Conservation (phyloP, 2,113 vertebrate species). For the Elephantulus edwardii region DNA sequence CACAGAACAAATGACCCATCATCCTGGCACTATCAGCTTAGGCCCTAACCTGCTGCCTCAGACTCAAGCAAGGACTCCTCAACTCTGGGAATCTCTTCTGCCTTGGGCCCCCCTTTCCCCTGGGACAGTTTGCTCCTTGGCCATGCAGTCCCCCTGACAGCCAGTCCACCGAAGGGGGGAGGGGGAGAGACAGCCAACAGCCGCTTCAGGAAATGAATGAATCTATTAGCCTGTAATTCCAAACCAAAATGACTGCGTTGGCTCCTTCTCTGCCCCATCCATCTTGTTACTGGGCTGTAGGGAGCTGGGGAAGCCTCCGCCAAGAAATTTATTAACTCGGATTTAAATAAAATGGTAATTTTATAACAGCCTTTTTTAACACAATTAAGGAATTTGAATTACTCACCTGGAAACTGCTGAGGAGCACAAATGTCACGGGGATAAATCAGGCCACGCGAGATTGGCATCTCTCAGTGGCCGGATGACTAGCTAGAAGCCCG, state of each 20-base stretch:
- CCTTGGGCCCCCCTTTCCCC: neutral
- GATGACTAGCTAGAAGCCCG: neutral
- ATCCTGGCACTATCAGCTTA: neutral
- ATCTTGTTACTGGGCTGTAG: slow-evolving; percentile 80
- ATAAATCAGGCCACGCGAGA: slow-evolving; percentile 71
- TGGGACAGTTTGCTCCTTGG: neutral
- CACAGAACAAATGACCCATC: slow-evolving; percentile 42
- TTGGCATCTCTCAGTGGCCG: slow-evolving; percentile 48
- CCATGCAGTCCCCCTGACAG: neutral
- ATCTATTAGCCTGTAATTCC: slow-evolving; percentile 84
- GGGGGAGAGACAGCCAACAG: slow-evolving; percentile 83
- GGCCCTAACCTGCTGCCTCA: neutral
- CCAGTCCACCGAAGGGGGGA: slow-evolving; percentile 7
- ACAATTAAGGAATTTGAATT: slow-evolving; percentile 80
- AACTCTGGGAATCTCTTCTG: neutral
- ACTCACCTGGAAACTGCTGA: slow-evolving; percentile 81
- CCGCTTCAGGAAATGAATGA: slow-evolving; percentile 85
- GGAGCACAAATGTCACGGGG: slow-evolving; percentile 74
- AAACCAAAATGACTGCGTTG: slow-evolving; percentile 81
- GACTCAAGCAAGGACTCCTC: slow-evolving; percentile 13
- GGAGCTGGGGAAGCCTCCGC: slow-evolving; percentile 73
- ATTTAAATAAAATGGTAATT: slow-evolving; percentile 83
- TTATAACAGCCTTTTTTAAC: slow-evolving; percentile 82
- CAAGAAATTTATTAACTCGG: slow-evolving; percentile 78
- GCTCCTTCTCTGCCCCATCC: slow-evolving; percentile 78